These are phyloP conservation scores for Drosophila anomelani DNA, from an alignment of 2,888 invertebrate species.

Conservation along the genomic window DNA sequence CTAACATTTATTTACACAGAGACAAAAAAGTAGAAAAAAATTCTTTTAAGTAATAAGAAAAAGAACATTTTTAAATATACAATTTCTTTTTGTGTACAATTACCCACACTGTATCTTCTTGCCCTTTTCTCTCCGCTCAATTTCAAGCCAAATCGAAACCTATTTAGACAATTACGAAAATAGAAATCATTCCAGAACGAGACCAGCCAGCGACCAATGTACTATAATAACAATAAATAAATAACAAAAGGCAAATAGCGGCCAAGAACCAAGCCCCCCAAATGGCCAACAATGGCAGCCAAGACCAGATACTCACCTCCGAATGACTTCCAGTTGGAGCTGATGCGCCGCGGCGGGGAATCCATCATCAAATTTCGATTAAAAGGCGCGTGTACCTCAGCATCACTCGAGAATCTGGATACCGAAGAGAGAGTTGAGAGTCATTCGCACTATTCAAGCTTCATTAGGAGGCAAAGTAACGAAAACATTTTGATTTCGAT, in stretches of 20 bases:
- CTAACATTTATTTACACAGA: constrained; percentile 6
- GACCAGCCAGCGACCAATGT: constrained; percentile 60
- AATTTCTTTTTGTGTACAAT: background rate
- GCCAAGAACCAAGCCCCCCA: constrained; percentile 52
- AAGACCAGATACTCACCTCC: constrained; percentile 52
- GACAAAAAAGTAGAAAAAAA: background rate
- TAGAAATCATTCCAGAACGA: constrained; percentile 54
- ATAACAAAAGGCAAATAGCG: constrained; percentile 77
- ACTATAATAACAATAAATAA: constrained; percentile 78
- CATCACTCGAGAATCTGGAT: constrained; percentile 44
- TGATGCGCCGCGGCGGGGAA: constrained; percentile 46
- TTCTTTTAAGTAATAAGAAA: no score
- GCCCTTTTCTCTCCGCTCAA: constrained; percentile 39
- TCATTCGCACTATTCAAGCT: constrained; percentile 81
- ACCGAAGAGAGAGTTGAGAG: constrained; percentile 53
- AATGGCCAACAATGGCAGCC: constrained; percentile 63
- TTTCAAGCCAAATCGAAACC: constrained; percentile 69
- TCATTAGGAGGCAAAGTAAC: constrained; percentile 80
- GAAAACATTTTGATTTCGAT: constrained; percentile 80
- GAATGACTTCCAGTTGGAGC: constrained; percentile 39
- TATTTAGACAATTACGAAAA: constrained; percentile 66
- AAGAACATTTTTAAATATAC: no score
- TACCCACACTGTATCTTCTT: constrained; percentile 3
- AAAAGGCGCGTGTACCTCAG: constrained; percentile 67
- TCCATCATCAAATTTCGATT: constrained; percentile 81